Percentiles rank a stretch among this genome's conserved stretches.
Conservation (phyloP, 2,888 invertebrate species). For the Metallyticus violacea region DNA sequence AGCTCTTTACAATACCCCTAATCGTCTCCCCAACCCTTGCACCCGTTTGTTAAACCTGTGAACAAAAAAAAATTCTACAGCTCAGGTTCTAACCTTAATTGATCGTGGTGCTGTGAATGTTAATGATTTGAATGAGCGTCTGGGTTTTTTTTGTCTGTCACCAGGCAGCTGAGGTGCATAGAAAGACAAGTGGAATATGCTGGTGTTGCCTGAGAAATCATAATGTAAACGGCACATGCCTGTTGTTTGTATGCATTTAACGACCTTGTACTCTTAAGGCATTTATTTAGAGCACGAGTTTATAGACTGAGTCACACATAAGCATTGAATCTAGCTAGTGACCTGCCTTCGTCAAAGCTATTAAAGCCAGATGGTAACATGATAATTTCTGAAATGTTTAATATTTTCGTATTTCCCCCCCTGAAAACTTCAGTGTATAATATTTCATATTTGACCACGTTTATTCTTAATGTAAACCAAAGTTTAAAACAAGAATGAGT, state of each 20-base stretch:
- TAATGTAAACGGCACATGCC: not conserved
- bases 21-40: not conserved
- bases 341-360: not conserved
- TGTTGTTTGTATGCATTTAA: not conserved
- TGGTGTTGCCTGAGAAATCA: not conserved
- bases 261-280: not conserved
- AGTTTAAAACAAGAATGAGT: too few species aligned
- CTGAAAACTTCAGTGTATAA: too few species aligned
- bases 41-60: not conserved
- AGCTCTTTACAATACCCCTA: not conserved
- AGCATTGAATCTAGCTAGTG: not conserved
- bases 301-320: not conserved
- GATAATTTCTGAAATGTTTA: not conserved
- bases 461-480: too few species aligned
- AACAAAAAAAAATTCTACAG: not conserved
- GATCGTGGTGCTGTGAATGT: constrained; percentile 2
- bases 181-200: not conserved
- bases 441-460: too few species aligned
- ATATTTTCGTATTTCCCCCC: too few species aligned
- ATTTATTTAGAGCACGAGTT: not conserved
- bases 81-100: not conserved
- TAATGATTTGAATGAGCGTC: not conserved
- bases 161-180: not conserved
- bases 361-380: not conserved
- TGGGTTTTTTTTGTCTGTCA: not conserved